Evolutionary conservation across 2,888 invertebrate genomes (phyloP).

Genomic region (Amblyteles armatorius): DNA sequence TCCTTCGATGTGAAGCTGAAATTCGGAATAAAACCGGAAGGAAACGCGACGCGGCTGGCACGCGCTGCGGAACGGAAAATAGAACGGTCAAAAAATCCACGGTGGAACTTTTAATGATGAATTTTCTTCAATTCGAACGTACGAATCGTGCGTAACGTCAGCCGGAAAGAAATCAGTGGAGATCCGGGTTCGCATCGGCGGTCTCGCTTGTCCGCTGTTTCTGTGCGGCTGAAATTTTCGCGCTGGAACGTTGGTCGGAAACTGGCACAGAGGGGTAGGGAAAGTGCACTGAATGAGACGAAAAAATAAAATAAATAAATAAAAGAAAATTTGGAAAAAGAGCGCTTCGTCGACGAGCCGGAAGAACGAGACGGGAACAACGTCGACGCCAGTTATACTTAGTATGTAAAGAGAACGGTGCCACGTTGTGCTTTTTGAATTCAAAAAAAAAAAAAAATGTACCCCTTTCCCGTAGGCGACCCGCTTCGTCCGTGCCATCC

Average conservation of each 20-base stretch:
- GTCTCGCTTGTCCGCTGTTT: not conserved
- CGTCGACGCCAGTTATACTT: slow-evolving; percentile 71
- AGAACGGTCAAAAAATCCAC: not conserved
- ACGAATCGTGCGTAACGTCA: not conserved
- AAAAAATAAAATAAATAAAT: slow-evolving; percentile 6
- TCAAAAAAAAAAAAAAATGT: not conserved
- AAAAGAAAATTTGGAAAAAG: slow-evolving; percentile 25
- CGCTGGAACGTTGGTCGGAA: not conserved
- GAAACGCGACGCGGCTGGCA: not conserved
- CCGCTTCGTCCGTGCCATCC: slow-evolving; percentile 53
- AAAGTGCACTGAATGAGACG: not conserved
- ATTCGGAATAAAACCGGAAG: not conserved
- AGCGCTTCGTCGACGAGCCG: slow-evolving; percentile 51
- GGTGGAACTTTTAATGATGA: not conserved
- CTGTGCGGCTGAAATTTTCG: not conserved
- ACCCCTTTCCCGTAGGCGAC: slow-evolving; percentile 32
- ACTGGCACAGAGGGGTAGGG: not conserved
- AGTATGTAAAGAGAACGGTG: slow-evolving; percentile 77
- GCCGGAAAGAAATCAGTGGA: not conserved
- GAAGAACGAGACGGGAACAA: slow-evolving; percentile 61
- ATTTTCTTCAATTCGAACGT: not conserved
- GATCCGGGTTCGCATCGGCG: not conserved
- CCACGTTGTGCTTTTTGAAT: slow-evolving; percentile 33
- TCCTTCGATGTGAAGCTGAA: not conserved
- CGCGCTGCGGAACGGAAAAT: not conserved